phyloP scores from a whole-genome alignment of 1,140 invertebrate genomes.

The Macrobrachium rosenbergii region DNA sequence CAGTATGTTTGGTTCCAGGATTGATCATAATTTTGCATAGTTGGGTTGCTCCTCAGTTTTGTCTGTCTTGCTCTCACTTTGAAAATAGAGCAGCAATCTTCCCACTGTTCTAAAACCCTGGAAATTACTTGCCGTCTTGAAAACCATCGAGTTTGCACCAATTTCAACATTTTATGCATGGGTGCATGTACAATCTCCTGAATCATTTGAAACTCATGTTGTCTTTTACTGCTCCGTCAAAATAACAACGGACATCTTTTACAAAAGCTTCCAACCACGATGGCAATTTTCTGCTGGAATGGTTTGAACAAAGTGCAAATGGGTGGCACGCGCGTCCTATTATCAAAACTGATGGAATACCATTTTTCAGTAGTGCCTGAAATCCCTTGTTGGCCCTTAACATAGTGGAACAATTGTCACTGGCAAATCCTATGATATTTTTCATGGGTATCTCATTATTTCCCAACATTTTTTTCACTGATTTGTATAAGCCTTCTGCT shows the following conservation, averaged over 20 bases:
- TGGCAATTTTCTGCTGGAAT: slow-evolving; percentile 28
- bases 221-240: too few species aligned
- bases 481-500: slow-evolving; percentile 26
- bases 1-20: slow-evolving; percentile 18
- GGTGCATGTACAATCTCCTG: slow-evolving; percentile 11
- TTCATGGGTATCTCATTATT: slow-evolving; percentile 1
- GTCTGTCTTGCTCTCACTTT: background rate
- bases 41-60: slow-evolving; percentile 30
- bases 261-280: slow-evolving; percentile 25
- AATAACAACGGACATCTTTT: too few species aligned
- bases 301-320: slow-evolving; percentile 41
- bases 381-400: slow-evolving; percentile 26
- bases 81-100: slow-evolving; percentile 35
- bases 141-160: slow-evolving; percentile 34
- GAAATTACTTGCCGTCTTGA: slow-evolving; percentile 26
- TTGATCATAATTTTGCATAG: slow-evolving; percentile 8
- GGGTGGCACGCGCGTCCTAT: slow-evolving; percentile 30
- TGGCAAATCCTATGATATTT: slow-evolving; percentile 7
- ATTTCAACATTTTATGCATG: slow-evolving; percentile 29
- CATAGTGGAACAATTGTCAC: too few species aligned
- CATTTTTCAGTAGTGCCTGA: slow-evolving; percentile 35
- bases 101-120: slow-evolving; percentile 35
- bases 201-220: too few species aligned
- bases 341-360: slow-evolving; percentile 28
- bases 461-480: slow-evolving; percentile 2